Percentiles rank a stretch among this genome's conserved stretches.
These are phyloP conservation scores for Poeciliopsis turneri DNA, from an alignment of 2,797 vertebrate species.

Conservation along the genomic window DNA sequence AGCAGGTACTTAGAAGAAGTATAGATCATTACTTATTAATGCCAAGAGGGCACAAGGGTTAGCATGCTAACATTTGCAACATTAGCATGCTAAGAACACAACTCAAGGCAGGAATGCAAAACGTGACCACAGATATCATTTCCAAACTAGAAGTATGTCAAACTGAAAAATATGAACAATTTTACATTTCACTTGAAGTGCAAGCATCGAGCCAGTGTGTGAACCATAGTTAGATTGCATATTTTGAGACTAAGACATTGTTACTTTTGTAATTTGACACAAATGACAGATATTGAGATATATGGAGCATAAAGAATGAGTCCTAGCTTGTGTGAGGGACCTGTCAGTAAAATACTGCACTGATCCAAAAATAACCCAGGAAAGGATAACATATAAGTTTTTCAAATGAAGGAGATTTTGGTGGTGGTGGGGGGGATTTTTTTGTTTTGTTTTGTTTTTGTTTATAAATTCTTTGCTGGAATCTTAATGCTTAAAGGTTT, in stretches of 20 bases:
- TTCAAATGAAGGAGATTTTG: background rate
- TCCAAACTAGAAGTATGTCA: background rate
- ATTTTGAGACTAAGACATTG: background rate
- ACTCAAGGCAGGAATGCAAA: background rate
- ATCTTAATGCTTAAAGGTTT: background rate
- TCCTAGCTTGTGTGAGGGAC: background rate
- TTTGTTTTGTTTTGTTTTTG: too few relatives aligned
- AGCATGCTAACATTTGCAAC: background rate
- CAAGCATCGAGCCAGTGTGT: background rate
- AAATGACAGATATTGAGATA: background rate
- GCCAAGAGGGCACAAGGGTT: background rate
- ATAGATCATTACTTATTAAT: background rate
- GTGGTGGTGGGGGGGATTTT: too few relatives aligned
- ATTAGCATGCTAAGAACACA: background rate
- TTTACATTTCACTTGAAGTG: background rate
- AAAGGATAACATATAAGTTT: background rate
- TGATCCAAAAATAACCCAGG: background rate
- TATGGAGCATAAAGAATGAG: background rate
- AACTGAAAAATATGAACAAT: background rate
- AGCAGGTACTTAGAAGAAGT: background rate
- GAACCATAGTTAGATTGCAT: background rate
- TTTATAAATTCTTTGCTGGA: background rate
- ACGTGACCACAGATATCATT: background rate
- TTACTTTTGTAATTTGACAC: background rate
- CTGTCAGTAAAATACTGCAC: background rate